A percentile compares a stretch with the other conserved stretches of the same genome.
These are phyloP conservation scores for Denticeps clupeoides DNA, from an alignment of 2,797 vertebrate species.

Conservation along the genomic window DNA sequence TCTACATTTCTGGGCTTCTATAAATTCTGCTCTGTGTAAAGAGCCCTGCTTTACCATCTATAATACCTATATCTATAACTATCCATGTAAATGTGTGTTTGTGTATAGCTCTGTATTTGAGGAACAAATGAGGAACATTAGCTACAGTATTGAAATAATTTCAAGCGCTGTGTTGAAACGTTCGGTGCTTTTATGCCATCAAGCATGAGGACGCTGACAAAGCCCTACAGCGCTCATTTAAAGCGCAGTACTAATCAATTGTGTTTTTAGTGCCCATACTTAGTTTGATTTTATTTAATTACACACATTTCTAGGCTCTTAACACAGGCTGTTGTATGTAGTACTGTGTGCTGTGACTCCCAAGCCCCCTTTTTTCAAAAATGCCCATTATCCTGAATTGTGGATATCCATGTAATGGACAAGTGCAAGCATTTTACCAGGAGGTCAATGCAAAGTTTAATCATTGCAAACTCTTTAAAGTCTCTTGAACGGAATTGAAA, in stretches of 20 bases:
- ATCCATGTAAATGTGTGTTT: too few relatives aligned
- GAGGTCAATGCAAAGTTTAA: slow-evolving; percentile 54
- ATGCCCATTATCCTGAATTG: slow-evolving; percentile 42
- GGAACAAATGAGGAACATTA: too few relatives aligned
- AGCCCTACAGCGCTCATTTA: slow-evolving; percentile 27
- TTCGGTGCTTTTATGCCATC: slow-evolving; percentile 9
- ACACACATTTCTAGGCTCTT: slow-evolving; percentile 38
- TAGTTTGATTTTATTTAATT: slow-evolving; percentile 45
- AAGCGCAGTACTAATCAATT: slow-evolving; percentile 27
- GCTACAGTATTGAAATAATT: too few relatives aligned
- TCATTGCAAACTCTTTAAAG: slow-evolving; percentile 53
- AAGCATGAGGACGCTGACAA: slow-evolving; percentile 26
- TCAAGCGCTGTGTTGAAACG: neutral
- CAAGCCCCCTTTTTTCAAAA: slow-evolving; percentile 31
- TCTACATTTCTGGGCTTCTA: too few relatives aligned
- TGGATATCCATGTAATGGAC: slow-evolving; percentile 47
- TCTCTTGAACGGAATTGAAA: slow-evolving; percentile 53
- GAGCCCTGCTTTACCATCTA: too few relatives aligned
- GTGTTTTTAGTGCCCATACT: slow-evolving; percentile 33
- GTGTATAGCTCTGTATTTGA: too few relatives aligned
- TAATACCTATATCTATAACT: too few relatives aligned
- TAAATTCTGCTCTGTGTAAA: too few relatives aligned
- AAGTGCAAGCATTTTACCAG: slow-evolving; percentile 32
- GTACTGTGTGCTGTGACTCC: slow-evolving; percentile 27
- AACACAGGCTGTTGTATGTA: slow-evolving; percentile 32